phyloP scores from a whole-genome alignment of 2,888 invertebrate species.

The Lasioglossum lativentre region DNA sequence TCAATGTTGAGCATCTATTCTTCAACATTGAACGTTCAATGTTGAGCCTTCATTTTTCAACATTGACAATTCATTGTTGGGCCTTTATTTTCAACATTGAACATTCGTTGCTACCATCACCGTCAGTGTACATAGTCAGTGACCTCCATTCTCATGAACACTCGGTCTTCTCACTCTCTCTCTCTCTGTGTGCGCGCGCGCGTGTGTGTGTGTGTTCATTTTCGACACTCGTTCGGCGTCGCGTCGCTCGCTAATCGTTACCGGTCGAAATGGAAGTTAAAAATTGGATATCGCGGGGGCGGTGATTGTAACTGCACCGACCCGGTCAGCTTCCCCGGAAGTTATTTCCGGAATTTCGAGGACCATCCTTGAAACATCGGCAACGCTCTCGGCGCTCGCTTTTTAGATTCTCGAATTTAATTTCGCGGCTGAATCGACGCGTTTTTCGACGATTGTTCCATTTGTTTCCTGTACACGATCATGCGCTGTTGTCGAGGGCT shows the following conservation, averaged over 20 bases:
- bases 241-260: not conserved
- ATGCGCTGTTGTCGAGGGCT: not conserved
- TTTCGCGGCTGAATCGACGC: conserved; percentile 14
- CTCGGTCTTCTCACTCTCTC: not conserved
- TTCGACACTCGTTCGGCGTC: not conserved
- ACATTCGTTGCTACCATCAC: not conserved
- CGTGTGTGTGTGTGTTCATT: not conserved
- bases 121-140: not conserved
- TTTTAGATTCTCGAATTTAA: not conserved
- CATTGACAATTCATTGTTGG: too few relatives aligned
- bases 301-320: conserved; percentile 1
- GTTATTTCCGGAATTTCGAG: conserved; percentile 7
- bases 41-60: too few relatives aligned
- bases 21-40: too few relatives aligned
- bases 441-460: conserved; percentile 1
- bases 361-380: not conserved
- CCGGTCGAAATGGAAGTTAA: not conserved
- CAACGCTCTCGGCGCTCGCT: not conserved
- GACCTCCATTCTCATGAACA: not conserved
- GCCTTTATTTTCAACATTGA: not conserved
- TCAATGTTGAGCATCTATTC: too few relatives aligned
- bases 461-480: not conserved
- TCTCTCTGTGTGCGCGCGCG: too few relatives aligned
- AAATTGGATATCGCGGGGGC: conserved; percentile 3
- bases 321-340: not conserved